Conservation (phyloP, 2,797 vertebrate species). For the Babyrousa celebensis region DNA sequence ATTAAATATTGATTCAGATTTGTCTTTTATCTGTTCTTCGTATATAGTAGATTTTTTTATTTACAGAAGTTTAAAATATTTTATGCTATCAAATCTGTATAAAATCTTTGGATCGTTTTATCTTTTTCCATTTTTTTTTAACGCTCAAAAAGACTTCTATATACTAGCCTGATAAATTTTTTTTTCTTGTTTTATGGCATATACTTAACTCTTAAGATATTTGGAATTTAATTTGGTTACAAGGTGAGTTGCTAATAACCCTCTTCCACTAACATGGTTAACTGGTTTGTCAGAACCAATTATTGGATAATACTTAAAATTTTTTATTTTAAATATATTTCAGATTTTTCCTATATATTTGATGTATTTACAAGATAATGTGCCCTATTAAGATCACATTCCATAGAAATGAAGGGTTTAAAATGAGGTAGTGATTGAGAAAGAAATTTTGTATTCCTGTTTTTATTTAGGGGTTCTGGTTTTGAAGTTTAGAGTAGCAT, state of each 20-base stretch:
- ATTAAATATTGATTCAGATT: constrained; percentile 65
- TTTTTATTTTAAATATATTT: constrained; percentile 44
- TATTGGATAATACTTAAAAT: not conserved
- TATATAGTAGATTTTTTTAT: constrained; percentile 17
- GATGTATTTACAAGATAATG: not conserved
- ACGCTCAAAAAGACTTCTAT: not conserved
- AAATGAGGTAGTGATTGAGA: constrained; percentile 31
- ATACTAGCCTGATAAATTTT: constrained; percentile 28
- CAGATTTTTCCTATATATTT: constrained; percentile 36
- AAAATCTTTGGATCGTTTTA: constrained; percentile 34
- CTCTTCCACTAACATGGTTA: not conserved
- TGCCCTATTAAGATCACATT: not conserved
- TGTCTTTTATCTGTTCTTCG: constrained; percentile 3
- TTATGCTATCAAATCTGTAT: constrained; percentile 14
- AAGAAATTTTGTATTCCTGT: constrained; percentile 27
- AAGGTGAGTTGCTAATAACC: not conserved
- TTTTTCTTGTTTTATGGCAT: constrained; percentile 58
- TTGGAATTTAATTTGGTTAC: constrained; percentile 67
- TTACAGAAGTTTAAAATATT: constrained; percentile 61
- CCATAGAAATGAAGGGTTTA: not conserved
- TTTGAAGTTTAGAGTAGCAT: constrained; percentile 45
- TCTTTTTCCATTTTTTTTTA: not conserved
- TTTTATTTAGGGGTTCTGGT: not conserved
- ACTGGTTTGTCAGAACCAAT: constrained; percentile 51
- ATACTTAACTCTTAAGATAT: constrained; percentile 66